Percentiles rank a stretch among this genome's conserved stretches.
Evolutionary conservation across 2,888 invertebrate genomes (phyloP).

Genomic region (Synanthedon formicaeformis): DNA sequence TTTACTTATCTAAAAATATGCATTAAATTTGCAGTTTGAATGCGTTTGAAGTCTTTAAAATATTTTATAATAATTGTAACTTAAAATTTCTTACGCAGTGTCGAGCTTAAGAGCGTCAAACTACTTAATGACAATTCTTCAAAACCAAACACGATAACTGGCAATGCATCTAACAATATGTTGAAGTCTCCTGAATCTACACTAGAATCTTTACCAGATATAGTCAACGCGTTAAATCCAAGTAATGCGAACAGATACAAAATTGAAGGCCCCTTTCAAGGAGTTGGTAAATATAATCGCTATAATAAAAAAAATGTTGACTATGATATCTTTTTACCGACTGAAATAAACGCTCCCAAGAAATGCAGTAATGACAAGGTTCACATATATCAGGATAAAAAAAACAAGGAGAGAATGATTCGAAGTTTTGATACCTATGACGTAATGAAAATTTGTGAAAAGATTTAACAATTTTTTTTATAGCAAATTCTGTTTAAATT

Average conservation of each 20-base stretch:
- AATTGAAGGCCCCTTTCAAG: background rate
- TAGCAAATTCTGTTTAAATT: slow-evolving; percentile 4
- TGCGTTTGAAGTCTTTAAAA: background rate
- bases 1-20: no score
- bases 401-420: slow-evolving; percentile 25
- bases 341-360: slow-evolving; percentile 28
- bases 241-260: background rate
- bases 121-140: slow-evolving; percentile 12
- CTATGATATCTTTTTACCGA: slow-evolving; percentile 38
- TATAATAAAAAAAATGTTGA: background rate
- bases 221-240: background rate
- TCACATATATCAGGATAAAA: slow-evolving; percentile 37
- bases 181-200: slow-evolving; percentile 2
- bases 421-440: slow-evolving; percentile 19
- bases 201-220: background rate
- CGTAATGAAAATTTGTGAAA: slow-evolving; percentile 24
- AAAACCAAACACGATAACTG: background rate
- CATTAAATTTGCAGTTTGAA: no score
- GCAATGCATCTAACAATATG: slow-evolving; percentile 9
- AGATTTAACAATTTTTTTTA: slow-evolving; percentile 7
- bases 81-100: slow-evolving; percentile 26
- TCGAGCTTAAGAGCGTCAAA: slow-evolving; percentile 49
- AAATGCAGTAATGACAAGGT: slow-evolving; percentile 43
- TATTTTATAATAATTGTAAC: background rate
- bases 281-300: background rate